A percentile compares a stretch with the other conserved stretches of the same genome.
Conservation (phyloP, 2,113 vertebrate species). For the Parotia lawesii region DNA sequence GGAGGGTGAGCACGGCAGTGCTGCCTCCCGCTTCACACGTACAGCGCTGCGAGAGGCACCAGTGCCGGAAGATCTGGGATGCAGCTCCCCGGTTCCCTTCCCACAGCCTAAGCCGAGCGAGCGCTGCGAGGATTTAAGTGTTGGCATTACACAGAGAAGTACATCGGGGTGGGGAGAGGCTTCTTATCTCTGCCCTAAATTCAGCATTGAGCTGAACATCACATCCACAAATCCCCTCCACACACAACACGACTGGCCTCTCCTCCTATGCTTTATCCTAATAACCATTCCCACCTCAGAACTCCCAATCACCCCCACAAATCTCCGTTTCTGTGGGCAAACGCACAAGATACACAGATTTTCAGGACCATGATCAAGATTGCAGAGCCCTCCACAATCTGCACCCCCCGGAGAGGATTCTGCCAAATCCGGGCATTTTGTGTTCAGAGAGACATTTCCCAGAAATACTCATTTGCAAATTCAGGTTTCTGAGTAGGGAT, state of each 20-base stretch:
- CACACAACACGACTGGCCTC: not conserved
- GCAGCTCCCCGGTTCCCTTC: not conserved
- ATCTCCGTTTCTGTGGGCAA: fast-evolving
- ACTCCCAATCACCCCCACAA: too few relatives aligned
- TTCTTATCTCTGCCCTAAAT: not conserved
- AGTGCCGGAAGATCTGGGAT: fast-evolving
- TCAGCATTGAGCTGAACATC: not conserved
- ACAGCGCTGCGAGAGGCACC: fast-evolving
- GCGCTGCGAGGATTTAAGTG: fast-evolving
- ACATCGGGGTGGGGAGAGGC: not conserved
- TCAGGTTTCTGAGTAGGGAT: not conserved
- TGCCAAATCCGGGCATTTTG: not conserved
- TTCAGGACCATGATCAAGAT: fast-evolving
- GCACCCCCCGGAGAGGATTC: not conserved
- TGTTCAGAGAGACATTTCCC: not conserved
- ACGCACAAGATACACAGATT: fast-evolving
- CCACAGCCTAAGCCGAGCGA: fast-evolving
- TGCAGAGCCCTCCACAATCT: not conserved
- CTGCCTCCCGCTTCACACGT: fast-evolving
- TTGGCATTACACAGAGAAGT: fast-evolving
- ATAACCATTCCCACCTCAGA: not conserved
- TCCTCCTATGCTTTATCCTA: fast-evolving
- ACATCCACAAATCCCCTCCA: not conserved
- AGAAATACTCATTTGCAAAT: fast-evolving
- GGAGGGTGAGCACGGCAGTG: fast-evolving